Evolutionary conservation across 2,888 invertebrate species (phyloP).

Genomic region (Cephus pygmeus): DNA sequence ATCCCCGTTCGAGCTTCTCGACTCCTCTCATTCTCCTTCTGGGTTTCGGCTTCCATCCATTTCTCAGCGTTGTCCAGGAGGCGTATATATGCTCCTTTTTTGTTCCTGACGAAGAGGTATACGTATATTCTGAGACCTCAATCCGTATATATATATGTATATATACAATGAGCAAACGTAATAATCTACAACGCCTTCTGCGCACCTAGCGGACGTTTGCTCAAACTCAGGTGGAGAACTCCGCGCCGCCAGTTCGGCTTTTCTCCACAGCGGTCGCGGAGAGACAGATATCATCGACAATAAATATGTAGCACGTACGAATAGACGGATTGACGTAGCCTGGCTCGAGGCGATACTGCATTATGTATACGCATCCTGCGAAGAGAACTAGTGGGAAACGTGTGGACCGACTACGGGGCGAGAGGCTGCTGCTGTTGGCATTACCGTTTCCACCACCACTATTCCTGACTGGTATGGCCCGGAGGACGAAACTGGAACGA

Average conservation of each 20-base stretch:
- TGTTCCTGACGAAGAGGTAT: not conserved
- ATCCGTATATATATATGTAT: not conserved
- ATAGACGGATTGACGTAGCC: constrained; percentile 16
- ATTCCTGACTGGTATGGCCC: not conserved
- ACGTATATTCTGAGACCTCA: not conserved
- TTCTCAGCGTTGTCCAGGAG: too few relatives aligned
- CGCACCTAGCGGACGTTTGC: not conserved
- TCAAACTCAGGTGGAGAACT: not conserved
- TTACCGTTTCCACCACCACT: not conserved
- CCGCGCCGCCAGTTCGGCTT: not conserved
- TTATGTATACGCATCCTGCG: constrained; percentile 13
- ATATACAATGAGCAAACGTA: not conserved
- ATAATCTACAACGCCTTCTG: not conserved
- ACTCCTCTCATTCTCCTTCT: constrained; percentile 3
- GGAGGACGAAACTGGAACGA: not conserved
- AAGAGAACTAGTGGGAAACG: not conserved
- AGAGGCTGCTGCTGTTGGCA: not conserved
- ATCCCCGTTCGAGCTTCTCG: constrained; percentile 17
- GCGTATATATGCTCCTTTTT: not conserved
- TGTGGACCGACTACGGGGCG: not conserved
- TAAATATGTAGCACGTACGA: constrained; percentile 23
- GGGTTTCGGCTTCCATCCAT: not conserved
- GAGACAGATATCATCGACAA: constrained; percentile 24
- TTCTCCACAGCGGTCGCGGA: not conserved
- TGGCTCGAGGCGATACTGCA: constrained; percentile 16